A percentile compares a stretch with the other conserved stretches of the same genome.
Evolutionary conservation across 53 echinoderm and acorn worm genomes (phyloP).

Genomic region (Mesocentrotus franciscanus): DNA sequence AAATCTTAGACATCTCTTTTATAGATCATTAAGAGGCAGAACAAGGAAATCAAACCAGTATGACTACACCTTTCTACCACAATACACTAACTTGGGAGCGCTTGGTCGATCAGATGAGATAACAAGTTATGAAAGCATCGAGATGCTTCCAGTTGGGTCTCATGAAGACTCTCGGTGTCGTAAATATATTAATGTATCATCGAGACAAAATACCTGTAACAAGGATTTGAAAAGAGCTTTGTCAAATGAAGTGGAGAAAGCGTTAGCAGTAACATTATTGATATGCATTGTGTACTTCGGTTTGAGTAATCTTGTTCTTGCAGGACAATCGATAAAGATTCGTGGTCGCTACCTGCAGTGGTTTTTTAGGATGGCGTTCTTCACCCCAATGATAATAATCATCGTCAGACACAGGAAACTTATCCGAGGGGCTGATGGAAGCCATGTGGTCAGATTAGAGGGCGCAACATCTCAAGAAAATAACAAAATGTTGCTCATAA

Average conservation of each 20-base stretch:
- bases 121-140: neutral
- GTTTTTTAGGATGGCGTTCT: neutral
- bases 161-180: neutral
- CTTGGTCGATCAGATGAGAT: neutral
- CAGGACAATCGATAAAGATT: neutral
- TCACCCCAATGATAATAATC: neutral
- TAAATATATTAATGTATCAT: neutral
- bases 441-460: neutral
- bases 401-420: neutral
- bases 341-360: conserved; percentile 36
- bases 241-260: neutral
- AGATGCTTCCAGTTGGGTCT: neutral
- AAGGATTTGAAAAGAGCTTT: neutral
- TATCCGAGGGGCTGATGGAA: neutral
- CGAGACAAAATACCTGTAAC: neutral
- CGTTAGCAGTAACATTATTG: neutral
- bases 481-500: neutral
- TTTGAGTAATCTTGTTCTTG: neutral
- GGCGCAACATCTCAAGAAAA: neutral
- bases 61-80: neutral
- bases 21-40: neutral
- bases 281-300: neutral
- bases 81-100: neutral
- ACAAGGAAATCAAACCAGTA: neutral
- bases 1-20: neutral